These are phyloP conservation scores for Anticlea derivata DNA, from an alignment of 2,888 invertebrate genomes.

Conservation along the genomic window DNA sequence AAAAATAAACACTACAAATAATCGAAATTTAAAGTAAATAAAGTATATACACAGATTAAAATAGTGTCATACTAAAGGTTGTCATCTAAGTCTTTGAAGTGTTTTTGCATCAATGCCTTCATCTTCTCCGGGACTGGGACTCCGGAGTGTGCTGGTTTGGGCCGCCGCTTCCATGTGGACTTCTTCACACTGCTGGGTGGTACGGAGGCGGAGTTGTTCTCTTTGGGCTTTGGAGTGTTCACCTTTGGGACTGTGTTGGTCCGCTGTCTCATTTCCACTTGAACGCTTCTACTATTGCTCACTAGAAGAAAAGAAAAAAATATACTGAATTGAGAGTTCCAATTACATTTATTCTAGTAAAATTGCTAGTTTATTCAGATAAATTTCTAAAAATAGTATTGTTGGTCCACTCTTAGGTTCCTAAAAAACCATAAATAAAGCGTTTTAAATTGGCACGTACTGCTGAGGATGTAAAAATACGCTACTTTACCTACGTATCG, in stretches of 20 bases:
- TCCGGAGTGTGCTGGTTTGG: constrained; percentile 72
- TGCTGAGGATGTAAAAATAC: too few relatives aligned
- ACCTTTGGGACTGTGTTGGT: constrained; percentile 55
- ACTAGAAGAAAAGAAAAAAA: constrained; percentile 52
- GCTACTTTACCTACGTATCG: too few relatives aligned
- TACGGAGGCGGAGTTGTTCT: constrained; percentile 48
- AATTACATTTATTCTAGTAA: too few relatives aligned
- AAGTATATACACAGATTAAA: constrained; percentile 11
- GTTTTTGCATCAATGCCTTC: constrained; percentile 57
- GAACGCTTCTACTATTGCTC: too few relatives aligned
- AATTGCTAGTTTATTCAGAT: too few relatives aligned
- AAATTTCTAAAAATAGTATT: too few relatives aligned
- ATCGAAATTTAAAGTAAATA: constrained; percentile 5
- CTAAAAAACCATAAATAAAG: too few relatives aligned
- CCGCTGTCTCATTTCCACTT: constrained; percentile 43
- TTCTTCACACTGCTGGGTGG: constrained; percentile 58
- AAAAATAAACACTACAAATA: background rate
- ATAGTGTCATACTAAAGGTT: constrained; percentile 32
- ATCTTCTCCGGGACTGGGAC: constrained; percentile 75
- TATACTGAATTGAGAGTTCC: too few relatives aligned
- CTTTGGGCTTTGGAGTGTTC: constrained; percentile 62
- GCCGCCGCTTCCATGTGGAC: constrained; percentile 58
- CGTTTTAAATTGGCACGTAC: too few relatives aligned
- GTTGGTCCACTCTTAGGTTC: too few relatives aligned
- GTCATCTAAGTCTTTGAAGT: constrained; percentile 50